These are phyloP conservation scores for Aspidiotus rigidus DNA, from an alignment of 2,888 invertebrate species.

Conservation along the genomic window DNA sequence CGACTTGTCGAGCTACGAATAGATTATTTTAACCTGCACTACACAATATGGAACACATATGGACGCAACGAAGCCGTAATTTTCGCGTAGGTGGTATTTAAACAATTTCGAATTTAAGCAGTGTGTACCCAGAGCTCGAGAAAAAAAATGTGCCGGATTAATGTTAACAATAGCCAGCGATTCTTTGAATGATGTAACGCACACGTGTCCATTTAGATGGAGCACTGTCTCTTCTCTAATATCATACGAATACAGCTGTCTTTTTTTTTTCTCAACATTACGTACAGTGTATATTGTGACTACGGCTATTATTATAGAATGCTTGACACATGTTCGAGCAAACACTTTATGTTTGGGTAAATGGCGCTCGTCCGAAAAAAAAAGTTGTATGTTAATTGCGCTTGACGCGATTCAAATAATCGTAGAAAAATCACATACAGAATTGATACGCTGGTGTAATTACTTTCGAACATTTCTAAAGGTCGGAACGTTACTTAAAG, in stretches of 20 bases:
- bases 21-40: too few relatives aligned
- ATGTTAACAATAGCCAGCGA: conserved; percentile 12
- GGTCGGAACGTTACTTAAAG: too few relatives aligned
- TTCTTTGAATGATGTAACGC: conserved; percentile 20
- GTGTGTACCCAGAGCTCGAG: not conserved
- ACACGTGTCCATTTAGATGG: conserved; percentile 19
- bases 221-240: conserved; percentile 1
- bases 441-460: too few relatives aligned
- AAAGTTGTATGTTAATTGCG: too few relatives aligned
- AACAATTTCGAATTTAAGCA: not conserved
- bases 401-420: too few relatives aligned
- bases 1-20: too few relatives aligned
- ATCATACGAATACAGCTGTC: conserved; percentile 4
- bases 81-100: conserved; percentile 5
- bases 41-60: too few relatives aligned
- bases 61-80: conserved; percentile 10
- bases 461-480: too few relatives aligned
- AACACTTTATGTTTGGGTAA: too few relatives aligned
- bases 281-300: not conserved
- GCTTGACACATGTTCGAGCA: conserved; percentile 6
- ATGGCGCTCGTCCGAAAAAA: too few relatives aligned
- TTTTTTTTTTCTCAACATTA: not conserved
- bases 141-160: conserved; percentile 13
- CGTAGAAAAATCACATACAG: too few relatives aligned
- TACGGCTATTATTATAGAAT: conserved; percentile 11